Conservation (phyloP, 1,140 invertebrate genomes). For the Heliconius nattereri region DNA sequence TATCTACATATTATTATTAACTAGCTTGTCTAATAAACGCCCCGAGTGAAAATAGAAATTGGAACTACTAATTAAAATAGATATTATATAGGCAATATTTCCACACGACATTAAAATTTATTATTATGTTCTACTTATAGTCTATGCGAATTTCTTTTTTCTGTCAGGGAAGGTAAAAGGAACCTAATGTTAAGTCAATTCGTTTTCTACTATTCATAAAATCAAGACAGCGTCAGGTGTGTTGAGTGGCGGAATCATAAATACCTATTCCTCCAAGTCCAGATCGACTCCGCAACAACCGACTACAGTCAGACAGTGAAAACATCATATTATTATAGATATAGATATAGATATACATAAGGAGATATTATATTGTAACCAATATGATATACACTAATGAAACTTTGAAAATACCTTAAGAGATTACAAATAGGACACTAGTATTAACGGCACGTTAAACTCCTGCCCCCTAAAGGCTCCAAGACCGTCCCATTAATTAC, state of each 20-base stretch:
- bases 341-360: too few relatives aligned
- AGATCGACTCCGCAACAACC: too few relatives aligned
- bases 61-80: neutral
- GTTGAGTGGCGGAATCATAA: too few relatives aligned
- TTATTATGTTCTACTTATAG: neutral
- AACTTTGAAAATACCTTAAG: conserved; percentile 24
- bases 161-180: too few relatives aligned
- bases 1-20: neutral
- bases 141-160: too few relatives aligned
- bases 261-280: too few relatives aligned
- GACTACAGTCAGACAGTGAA: too few relatives aligned
- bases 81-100: neutral
- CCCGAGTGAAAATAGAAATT: neutral
- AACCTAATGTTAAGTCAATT: too few relatives aligned
- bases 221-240: too few relatives aligned
- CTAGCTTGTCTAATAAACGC: neutral
- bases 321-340: too few relatives aligned
- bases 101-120: neutral
- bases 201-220: too few relatives aligned
- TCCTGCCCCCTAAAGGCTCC: conserved; percentile 30
- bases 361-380: too few relatives aligned
- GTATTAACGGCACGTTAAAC: conserved; percentile 36
- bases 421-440: conserved; percentile 34
- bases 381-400: conserved; percentile 14
- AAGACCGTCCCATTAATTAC: conserved; percentile 56